These are phyloP conservation scores for Cheilosia vulpina DNA, from an alignment of 2,888 invertebrate genomes.

Conservation along the genomic window DNA sequence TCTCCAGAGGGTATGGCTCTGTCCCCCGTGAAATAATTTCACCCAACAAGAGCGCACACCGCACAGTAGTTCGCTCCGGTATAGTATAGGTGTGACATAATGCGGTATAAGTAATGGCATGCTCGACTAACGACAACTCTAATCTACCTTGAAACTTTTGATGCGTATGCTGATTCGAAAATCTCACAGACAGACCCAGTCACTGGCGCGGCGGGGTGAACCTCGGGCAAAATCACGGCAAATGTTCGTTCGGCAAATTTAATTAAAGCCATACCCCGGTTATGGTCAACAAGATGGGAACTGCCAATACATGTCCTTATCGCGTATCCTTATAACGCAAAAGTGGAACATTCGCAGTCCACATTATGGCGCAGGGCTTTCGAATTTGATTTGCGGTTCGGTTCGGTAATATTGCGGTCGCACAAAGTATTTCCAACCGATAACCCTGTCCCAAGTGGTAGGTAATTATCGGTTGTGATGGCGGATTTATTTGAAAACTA, in stretches of 20 bases:
- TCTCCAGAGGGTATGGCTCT: slow-evolving; percentile 12
- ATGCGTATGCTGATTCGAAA: slow-evolving; percentile 23
- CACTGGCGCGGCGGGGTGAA: neutral
- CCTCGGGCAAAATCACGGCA: slow-evolving; percentile 28
- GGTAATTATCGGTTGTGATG: slow-evolving; percentile 30
- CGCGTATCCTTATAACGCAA: neutral
- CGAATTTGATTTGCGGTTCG: slow-evolving; percentile 57
- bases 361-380: slow-evolving; percentile 4
- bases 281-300: slow-evolving; percentile 6
- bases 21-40: slow-evolving; percentile 16
- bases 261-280: slow-evolving; percentile 56
- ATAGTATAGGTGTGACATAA: slow-evolving; percentile 16
- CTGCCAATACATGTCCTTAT: neutral
- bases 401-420: slow-evolving; percentile 26
- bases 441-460: slow-evolving; percentile 37
- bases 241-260: slow-evolving; percentile 47
- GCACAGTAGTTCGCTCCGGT: neutral
- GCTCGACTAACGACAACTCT: slow-evolving; percentile 7
- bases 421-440: slow-evolving; percentile 12
- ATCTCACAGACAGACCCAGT: neutral
- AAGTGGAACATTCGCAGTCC: slow-evolving; percentile 1
- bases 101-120: slow-evolving; percentile 34
- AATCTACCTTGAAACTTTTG: slow-evolving; percentile 34
- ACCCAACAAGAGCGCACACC: slow-evolving; percentile 2
- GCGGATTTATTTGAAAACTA: slow-evolving; percentile 1